Conservation (phyloP, 37 sponge, comb jelly and placozoan genomes). For the Agelas oroides region DNA sequence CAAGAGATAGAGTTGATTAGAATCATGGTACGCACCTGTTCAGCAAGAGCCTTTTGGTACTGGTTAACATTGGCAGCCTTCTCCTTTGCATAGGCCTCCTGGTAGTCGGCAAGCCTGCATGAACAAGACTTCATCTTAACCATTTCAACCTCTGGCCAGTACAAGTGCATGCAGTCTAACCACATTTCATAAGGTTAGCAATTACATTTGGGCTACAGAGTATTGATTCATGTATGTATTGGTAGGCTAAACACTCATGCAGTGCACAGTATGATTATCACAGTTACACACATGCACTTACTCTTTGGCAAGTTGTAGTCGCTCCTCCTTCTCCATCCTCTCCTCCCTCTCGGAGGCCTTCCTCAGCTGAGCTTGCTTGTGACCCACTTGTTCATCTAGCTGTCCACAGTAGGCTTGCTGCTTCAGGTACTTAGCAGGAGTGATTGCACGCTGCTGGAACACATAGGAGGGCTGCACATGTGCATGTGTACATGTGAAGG, state of each 20-base stretch:
- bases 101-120: conserved; percentile 49
- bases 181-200: no score
- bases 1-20: background rate
- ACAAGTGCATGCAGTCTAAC: no score
- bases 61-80: conserved; percentile 31
- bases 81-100: conserved; percentile 31
- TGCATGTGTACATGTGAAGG: no score
- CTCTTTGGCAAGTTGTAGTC: conserved; percentile 71
- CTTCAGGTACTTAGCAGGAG: conserved; percentile 42
- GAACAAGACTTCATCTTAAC: no score
- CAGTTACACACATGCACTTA: no score
- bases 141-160: no score
- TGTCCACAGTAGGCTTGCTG: conserved; percentile 69
- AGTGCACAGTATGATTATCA: no score
- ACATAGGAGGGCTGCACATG: conserved; percentile 73
- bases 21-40: conserved; percentile 64
- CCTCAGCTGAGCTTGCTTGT: background rate
- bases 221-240: no score
- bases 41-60: conserved; percentile 77
- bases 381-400: conserved; percentile 78
- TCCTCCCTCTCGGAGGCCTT: conserved; percentile 45
- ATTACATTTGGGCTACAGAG: no score
- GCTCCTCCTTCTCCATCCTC: conserved; percentile 65
- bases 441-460: conserved; percentile 67
- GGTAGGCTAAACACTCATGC: no score